Evolutionary conservation across 2,797 vertebrate species (phyloP).

Genomic region (Esox masquinongy): DNA sequence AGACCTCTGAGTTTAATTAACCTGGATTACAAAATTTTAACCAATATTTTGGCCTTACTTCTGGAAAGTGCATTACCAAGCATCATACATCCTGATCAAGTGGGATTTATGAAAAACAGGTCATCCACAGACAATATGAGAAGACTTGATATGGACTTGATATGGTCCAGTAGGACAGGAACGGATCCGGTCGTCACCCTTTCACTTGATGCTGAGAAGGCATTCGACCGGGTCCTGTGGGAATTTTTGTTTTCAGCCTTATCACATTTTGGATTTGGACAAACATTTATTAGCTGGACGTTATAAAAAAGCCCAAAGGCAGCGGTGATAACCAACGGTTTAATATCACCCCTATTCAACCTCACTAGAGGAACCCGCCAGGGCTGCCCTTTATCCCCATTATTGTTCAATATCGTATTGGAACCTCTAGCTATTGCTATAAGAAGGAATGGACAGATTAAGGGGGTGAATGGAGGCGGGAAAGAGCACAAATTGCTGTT

Average conservation of each 20-base stretch:
- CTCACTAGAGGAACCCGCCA: neutral
- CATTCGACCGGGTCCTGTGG: no score
- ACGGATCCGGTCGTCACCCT: neutral
- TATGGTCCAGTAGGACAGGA: neutral
- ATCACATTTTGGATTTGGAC: slow-evolving; percentile 9
- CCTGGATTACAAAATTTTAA: no score
- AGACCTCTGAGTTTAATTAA: no score
- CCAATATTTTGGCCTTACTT: no score
- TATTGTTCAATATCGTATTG: slow-evolving; percentile 9
- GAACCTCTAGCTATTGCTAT: slow-evolving; percentile 18
- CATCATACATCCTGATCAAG: no score
- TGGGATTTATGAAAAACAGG: slow-evolving; percentile 5
- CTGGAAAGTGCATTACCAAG: no score
- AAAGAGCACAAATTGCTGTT: slow-evolving; percentile 3
- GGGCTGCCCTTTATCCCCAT: neutral
- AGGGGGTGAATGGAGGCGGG: neutral
- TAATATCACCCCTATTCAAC: slow-evolving; percentile 2
- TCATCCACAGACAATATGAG: neutral
- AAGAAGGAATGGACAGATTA: neutral
- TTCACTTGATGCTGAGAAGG: no score
- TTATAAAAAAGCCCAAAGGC: neutral
- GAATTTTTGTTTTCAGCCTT: neutral
- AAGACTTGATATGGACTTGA: neutral
- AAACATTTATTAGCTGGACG: neutral
- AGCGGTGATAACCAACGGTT: slow-evolving; percentile 2